A percentile compares a stretch with the other conserved stretches of the same genome.
Evolutionary conservation across 2,888 invertebrate genomes (phyloP).

Genomic region (Erynnis tages): DNA sequence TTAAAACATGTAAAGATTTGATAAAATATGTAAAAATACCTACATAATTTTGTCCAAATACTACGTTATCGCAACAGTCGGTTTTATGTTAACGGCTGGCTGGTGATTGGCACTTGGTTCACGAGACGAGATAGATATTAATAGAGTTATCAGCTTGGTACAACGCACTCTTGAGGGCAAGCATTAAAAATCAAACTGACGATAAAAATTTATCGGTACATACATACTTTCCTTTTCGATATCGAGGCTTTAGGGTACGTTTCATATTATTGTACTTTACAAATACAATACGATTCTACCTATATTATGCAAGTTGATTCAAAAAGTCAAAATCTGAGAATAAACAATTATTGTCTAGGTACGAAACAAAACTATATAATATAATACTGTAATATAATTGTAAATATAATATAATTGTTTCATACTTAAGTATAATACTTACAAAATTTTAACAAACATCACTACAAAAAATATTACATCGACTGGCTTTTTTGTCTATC

Average conservation of each 20-base stretch:
- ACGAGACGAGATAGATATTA: slow-evolving; percentile 63
- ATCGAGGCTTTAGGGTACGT: no score
- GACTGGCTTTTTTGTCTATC: not conserved
- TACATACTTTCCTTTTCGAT: no score
- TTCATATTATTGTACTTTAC: no score
- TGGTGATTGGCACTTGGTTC: slow-evolving; percentile 48
- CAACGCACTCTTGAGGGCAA: slow-evolving; percentile 57
- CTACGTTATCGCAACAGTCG: slow-evolving; percentile 13
- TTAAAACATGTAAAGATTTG: no score
- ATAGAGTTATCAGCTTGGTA: slow-evolving; percentile 72
- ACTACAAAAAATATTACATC: not conserved
- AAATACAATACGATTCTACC: no score
- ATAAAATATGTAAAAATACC: no score
- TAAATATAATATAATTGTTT: not conserved
- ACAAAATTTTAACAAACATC: not conserved
- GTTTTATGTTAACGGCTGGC: slow-evolving; percentile 16
- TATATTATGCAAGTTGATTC: no score
- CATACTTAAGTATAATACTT: not conserved
- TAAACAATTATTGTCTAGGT: no score
- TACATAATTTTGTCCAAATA: slow-evolving; percentile 3
- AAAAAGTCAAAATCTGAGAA: no score
- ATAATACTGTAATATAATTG: no score
- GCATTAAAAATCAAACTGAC: slow-evolving; percentile 39
- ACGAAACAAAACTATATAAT: no score
- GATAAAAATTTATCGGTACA: not conserved